Evolutionary conservation across 2,797 vertebrate species (phyloP).

Genomic region (Sebastes matsubarae): DNA sequence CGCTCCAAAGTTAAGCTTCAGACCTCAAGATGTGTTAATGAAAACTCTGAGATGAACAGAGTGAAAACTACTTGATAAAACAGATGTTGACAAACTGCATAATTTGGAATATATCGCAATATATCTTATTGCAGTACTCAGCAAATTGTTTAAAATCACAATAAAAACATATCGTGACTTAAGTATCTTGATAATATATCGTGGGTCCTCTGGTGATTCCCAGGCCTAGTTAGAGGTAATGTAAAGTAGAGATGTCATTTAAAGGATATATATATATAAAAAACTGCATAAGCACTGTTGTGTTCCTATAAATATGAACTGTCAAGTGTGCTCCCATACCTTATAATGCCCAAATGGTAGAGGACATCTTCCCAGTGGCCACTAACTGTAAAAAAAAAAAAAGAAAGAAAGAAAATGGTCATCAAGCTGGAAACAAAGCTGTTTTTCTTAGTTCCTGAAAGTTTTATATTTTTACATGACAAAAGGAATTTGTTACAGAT

Average conservation of each 20-base stretch:
- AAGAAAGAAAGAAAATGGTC: neutral
- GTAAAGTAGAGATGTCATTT: neutral
- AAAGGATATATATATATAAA: neutral
- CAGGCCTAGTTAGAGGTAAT: neutral
- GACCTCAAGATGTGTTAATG: no score
- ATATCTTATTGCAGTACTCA: no score
- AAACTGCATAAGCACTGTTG: neutral
- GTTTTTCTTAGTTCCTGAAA: neutral
- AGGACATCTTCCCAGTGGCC: slow-evolving; percentile 77
- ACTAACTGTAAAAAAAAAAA: slow-evolving; percentile 63
- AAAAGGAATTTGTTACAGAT: neutral
- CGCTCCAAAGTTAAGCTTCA: no score
- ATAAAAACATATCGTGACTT: no score
- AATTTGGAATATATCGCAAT: no score
- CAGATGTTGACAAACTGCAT: no score
- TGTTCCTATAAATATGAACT: neutral
- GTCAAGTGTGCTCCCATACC: slow-evolving; percentile 64
- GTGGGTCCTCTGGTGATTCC: no score
- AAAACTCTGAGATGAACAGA: no score
- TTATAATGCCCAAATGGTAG: slow-evolving; percentile 81
- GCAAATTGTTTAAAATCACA: no score
- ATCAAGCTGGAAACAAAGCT: neutral
- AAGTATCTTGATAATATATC: rapidly evolving
- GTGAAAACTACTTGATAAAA: no score
- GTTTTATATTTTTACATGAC: neutral